Evolutionary conservation across 2,888 invertebrate species (phyloP), one percentile per base, ranked within the genome.

Genomic region (Spatulosminthurus flaviceps): DNA sequence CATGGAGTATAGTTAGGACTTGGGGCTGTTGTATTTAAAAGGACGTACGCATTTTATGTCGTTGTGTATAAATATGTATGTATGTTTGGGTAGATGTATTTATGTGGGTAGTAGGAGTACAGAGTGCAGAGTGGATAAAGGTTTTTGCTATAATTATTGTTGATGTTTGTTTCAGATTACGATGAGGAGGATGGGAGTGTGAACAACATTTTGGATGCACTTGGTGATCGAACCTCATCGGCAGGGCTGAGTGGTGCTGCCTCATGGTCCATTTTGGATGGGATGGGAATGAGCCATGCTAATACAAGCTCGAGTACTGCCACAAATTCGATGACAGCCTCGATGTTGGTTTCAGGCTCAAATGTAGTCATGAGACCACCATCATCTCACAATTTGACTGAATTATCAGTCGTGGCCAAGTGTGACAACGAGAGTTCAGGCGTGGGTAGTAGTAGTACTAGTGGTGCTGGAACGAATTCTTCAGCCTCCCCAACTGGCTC

Each of bases 151-250:
- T 75, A 75, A 75, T 75, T 75, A 72, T 51, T 66, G 24, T 24
- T 51, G 51, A 51, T 51, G 51, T 51, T 51, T 51, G 51, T 51
- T 51, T 24, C 77, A 78, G 81, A 79, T 76, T 81, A 77, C 72
- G 85, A 84, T 19, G 83, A 84, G 67, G 84, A 85, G 21, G 84
- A 84, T 76, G 83, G 84, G 28, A 82, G 82, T 75, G 84, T 85
- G 69, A 85, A 85, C 78, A 85, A 85, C 60, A 85, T 85, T 69
- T 75, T 85, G 79, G 85, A 85, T 69, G 84, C 84, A 22, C 79
- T 84, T 51, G 84, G 83, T 13, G 82, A 81, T 34, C 64, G 83
- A 70, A 81, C 82, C n/a, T 81, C 83, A 19, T 84, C 84, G 0
- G 81, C 83, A 70, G 82, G 81, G 9, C 67, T 84, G 2, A 83